phyloP scores from a whole-genome alignment of 2,797 vertebrate genomes.

The Megaceryle alcyon region DNA sequence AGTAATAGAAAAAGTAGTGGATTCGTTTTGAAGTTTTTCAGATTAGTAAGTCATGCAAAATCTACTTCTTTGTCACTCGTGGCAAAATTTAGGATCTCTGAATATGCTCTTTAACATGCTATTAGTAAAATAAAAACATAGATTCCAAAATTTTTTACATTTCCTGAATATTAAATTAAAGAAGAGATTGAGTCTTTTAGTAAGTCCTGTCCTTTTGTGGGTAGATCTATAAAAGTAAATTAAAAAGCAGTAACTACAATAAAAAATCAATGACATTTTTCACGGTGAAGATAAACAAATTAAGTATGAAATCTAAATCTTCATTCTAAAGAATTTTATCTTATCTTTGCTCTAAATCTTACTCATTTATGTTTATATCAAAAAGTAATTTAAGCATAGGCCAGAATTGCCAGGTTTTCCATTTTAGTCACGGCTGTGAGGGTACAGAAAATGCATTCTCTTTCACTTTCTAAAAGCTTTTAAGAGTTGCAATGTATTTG shows the following conservation, averaged over 20 bases:
- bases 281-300: neutral
- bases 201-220: neutral
- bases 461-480: fast-evolving
- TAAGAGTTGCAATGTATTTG: neutral
- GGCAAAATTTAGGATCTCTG: neutral
- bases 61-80: neutral
- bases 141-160: neutral
- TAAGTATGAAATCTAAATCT: neutral
- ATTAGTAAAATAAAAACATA: neutral
- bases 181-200: neutral
- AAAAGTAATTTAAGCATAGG: neutral
- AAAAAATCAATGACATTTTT: neutral
- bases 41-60: neutral
- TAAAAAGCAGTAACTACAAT: neutral
- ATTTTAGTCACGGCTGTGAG: neutral
- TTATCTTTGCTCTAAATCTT: neutral
- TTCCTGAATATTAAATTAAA: neutral
- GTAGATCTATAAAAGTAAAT: neutral
- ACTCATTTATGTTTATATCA: neutral
- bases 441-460: fast-evolving
- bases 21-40: neutral
- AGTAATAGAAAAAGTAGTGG: neutral
- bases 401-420: neutral
- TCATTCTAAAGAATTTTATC: neutral
- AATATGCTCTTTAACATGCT: neutral